Base-by-base conservation (phyloP, 2,113 vertebrate species). In the Alexandromys fortis region DNA sequence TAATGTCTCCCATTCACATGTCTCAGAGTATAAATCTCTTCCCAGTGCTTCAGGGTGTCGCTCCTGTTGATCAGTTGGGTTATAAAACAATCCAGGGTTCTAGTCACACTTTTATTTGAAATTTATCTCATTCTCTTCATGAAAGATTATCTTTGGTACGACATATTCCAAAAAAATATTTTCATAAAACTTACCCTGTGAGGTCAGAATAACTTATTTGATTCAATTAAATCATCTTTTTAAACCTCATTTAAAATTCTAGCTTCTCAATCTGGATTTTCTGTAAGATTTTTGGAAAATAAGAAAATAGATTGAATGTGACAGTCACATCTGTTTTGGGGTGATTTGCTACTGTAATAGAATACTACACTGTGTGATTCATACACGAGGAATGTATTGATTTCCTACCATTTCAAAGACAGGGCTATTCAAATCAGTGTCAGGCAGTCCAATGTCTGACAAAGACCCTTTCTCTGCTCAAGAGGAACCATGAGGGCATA, bases 251-350 rank as follows among this genome's bases (percentile, higher is more conserved):
- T 90, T 94, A 58, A 92, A 93, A 88, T 85, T 79, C 52, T 68
- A 88, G 33, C 14, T 76, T 92, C 89, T 85, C 58, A 30, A 95
- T 82, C 52, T 91, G 24, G 95, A 88, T 89, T 85, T 42, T 90
- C 21, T 90, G 38, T 90, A 19, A 85, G n/a, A 81, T 90, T 13
- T 68, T 95, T 76, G 93, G 61, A 82, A 97, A 95, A 92, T 90
- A 90, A 87, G 58, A 72, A 96, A 93, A 94, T 92, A 88, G 90
- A 38, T 92, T 87, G 96, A 94, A 91, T 47, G 72, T 61, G 72
- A 73, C 45, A 96, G 91, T 79, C 81, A 67, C 28, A 11, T 61
- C 47, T 79, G 13, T 42, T 30, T 81, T 11, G 35, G 55, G 79
- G 5, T 38, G 14, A 61, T 52, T 22, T 85, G 58, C 13, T 68